These are phyloP conservation scores for Tapirus terrestris DNA, from an alignment of 2,113 vertebrate species.

Conservation along the genomic window DNA sequence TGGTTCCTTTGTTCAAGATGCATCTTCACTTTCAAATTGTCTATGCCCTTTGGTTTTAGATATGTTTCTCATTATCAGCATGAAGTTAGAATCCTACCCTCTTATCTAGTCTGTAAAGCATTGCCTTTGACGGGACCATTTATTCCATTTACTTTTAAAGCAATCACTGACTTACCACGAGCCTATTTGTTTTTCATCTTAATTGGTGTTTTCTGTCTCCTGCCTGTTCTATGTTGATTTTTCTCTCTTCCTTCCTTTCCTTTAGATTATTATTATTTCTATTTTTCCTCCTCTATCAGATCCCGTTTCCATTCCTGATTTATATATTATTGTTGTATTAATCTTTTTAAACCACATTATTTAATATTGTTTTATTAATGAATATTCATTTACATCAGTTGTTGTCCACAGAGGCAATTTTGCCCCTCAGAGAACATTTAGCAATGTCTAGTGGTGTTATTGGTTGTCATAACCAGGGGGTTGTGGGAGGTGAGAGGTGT, in stretches of 20 bases:
- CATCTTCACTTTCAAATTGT: not conserved
- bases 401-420: not conserved
- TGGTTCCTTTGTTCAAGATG: not conserved
- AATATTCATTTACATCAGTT: not conserved
- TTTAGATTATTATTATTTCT: not conserved
- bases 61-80: not conserved
- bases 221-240: not conserved
- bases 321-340: not conserved
- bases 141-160: not conserved
- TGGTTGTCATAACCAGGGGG: not conserved
- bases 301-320: not conserved
- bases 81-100: not conserved
- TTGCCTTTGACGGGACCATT: not conserved
- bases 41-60: not conserved
- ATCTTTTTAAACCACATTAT: not conserved
- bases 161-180: not conserved
- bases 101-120: not conserved
- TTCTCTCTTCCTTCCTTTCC: not conserved
- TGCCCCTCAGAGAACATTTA: not conserved
- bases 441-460: not conserved
- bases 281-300: not conserved
- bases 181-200: not conserved
- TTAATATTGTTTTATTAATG: not conserved
- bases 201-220: not conserved
- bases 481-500: not conserved